Conservation (phyloP, 2,888 invertebrate species). For the Uropetala carovei region DNA sequence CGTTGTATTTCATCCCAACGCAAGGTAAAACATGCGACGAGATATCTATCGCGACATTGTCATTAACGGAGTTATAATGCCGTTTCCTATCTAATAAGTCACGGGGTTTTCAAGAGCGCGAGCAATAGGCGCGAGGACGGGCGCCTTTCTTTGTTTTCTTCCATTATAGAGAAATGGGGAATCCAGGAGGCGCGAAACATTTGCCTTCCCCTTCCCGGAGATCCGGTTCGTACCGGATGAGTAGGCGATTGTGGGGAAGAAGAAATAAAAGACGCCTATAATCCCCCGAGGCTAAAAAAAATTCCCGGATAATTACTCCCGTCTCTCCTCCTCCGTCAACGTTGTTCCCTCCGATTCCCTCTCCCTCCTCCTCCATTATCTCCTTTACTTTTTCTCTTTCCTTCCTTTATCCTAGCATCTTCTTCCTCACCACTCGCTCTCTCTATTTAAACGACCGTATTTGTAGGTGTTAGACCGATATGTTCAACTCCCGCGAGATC, state of each 20-base stretch:
- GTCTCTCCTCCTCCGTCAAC: not conserved
- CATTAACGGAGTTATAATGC: not conserved
- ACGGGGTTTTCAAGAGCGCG: not conserved
- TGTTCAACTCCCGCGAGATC: not conserved
- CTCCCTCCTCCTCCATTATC: not conserved
- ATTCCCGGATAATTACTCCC: not conserved
- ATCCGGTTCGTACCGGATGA: no score
- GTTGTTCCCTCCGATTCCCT: not conserved
- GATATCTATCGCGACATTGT: not conserved
- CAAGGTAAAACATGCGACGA: not conserved
- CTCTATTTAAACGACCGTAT: not conserved
- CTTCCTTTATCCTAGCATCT: not conserved
- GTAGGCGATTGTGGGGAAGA: no score
- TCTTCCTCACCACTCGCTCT: no score
- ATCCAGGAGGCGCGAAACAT: no score
- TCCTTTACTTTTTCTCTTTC: not conserved
- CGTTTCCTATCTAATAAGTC: not conserved
- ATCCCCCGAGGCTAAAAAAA: no score
- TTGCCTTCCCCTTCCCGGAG: no score
- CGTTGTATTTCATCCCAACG: no score
- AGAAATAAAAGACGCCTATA: no score
- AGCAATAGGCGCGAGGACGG: not conserved
- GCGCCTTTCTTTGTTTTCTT: no score
- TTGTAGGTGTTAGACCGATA: not conserved
- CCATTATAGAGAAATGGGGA: no score